Evolutionary conservation across 37 sponge, comb jelly and placozoan species (phyloP), one percentile per base, ranked within the genome.

Genomic region (Amphimedon queenslandica): DNA sequence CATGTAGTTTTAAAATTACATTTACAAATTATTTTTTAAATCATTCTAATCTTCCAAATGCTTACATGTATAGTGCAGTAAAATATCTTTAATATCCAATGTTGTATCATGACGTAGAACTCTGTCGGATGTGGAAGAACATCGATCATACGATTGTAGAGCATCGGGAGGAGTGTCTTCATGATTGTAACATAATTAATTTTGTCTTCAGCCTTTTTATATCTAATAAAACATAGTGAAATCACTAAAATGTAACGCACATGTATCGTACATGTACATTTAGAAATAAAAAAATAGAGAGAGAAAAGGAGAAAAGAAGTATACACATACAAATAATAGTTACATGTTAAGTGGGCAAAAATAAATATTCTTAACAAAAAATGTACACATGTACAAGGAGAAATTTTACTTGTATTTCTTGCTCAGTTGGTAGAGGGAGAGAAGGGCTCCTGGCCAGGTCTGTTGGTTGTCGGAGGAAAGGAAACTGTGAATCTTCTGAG

Each of bases 341-440:
- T 47, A 47, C 53, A 47, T 47, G 13, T 47, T 47, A 47, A 8
- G 13, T 47, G 13, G 13, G 13, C 13, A 47, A 8, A 47, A 18
- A 47, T 42, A 74, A 70, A 58, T 42, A 63, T 74, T 74, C 66
- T 40, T 56, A 66, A 58, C 63, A 28, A 67, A 63, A 58, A 51
- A 69, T 37, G 66, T 31, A n/a, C 75, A 13, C 53, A 47, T 47
- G 53, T 47, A 47, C 53, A 47, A 18, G 53, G n/a, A n/a, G n/a
- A n/a, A n/a, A n/a, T n/a, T n/a, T 72, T 55, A 92, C 93, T 80
- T 87, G 78, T 92, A 92, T 66, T 88, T 92, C 85, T 80, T 83
- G 23, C 83, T 63, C 37, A 92, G 66, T 36, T 87, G 89, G 55
- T 92, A 71, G 33, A 92, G 70, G 13, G 85, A 35, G 2, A 73